Evolutionary conservation across 2,888 invertebrate species (phyloP).

Genomic region (Lasioglossum vierecki): DNA sequence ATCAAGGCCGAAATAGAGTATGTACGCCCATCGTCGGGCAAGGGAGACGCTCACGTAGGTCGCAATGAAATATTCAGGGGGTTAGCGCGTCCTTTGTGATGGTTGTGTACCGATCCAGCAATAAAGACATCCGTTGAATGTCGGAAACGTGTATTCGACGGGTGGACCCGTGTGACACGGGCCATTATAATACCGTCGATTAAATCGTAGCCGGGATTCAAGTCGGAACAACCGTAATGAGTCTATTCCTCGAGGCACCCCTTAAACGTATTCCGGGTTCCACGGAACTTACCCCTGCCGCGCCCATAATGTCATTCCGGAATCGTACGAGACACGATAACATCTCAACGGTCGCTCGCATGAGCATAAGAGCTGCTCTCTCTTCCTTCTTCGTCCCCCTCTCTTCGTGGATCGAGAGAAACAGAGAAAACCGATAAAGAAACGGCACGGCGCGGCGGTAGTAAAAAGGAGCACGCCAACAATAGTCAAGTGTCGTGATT

Average conservation of each 20-base stretch:
- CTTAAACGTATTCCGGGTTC: conserved; percentile 51
- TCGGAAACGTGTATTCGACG: conserved; percentile 53
- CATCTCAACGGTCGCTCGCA: conserved; percentile 67
- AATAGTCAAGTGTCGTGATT: conserved; percentile 74
- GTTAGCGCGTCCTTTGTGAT: conserved; percentile 33
- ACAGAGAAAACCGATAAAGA: neutral
- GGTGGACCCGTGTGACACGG: conserved; percentile 51
- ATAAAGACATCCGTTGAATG: conserved; percentile 58
- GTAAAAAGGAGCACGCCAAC: conserved; percentile 67
- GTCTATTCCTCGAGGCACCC: conserved; percentile 64
- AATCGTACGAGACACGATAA: conserved; percentile 69
- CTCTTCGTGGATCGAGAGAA: conserved; percentile 17
- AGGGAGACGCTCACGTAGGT: conserved; percentile 30
- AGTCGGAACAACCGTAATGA: conserved; percentile 59
- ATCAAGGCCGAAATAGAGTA: conserved; percentile 3
- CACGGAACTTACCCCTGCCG: conserved; percentile 54
- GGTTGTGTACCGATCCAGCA: conserved; percentile 37
- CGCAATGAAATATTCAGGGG: conserved; percentile 56
- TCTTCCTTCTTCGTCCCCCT: conserved; percentile 9
- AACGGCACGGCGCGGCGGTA: conserved; percentile 38
- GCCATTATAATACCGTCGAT: conserved; percentile 53
- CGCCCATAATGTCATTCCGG: conserved; percentile 61
- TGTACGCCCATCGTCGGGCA: conserved; percentile 4
- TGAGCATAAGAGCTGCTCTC: conserved; percentile 38
- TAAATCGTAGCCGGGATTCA: conserved; percentile 51